Evolutionary conservation across 2,113 vertebrate genomes (phyloP).

Genomic region (Seriola dumerili): DNA sequence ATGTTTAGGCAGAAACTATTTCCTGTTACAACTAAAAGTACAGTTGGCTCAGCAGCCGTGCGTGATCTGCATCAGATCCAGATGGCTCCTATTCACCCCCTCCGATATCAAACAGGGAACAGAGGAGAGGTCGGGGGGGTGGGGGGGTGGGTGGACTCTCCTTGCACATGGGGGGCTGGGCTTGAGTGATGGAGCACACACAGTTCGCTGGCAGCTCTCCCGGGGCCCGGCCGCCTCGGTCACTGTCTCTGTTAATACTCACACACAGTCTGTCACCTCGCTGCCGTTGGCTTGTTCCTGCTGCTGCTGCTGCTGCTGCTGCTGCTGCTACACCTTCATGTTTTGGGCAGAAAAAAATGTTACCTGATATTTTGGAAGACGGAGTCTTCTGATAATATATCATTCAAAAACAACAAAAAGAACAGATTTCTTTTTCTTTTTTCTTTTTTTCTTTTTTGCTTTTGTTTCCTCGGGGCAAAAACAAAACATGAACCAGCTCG

Average conservation of each 20-base stretch:
- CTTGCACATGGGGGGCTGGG: neutral
- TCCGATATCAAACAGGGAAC: constrained; percentile 43
- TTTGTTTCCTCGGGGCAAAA: no score
- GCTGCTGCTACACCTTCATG: neutral
- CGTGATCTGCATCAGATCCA: constrained; percentile 59
- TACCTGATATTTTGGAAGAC: no score
- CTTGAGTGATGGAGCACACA: constrained; percentile 32
- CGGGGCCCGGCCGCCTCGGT: constrained; percentile 18
- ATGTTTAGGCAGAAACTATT: constrained; percentile 60
- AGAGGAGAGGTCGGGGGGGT: neutral
- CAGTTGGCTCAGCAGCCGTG: constrained; percentile 38
- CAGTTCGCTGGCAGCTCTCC: constrained; percentile 33
- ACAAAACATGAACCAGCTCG: neutral
- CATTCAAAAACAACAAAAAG: no score
- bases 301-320: constrained; percentile 9
- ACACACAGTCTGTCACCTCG: constrained; percentile 25
- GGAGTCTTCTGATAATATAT: no score
- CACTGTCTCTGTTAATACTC: constrained; percentile 36
- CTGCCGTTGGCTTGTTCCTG: neutral
- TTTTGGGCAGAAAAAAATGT: no score
- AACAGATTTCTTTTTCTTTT: no score
- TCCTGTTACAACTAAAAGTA: constrained; percentile 72
- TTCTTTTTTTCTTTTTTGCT: no score
- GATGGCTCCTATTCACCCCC: constrained; percentile 70
- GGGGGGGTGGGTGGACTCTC: neutral